Evolutionary conservation across 2,797 vertebrate species (phyloP).

Genomic region (Sylvia borin): DNA sequence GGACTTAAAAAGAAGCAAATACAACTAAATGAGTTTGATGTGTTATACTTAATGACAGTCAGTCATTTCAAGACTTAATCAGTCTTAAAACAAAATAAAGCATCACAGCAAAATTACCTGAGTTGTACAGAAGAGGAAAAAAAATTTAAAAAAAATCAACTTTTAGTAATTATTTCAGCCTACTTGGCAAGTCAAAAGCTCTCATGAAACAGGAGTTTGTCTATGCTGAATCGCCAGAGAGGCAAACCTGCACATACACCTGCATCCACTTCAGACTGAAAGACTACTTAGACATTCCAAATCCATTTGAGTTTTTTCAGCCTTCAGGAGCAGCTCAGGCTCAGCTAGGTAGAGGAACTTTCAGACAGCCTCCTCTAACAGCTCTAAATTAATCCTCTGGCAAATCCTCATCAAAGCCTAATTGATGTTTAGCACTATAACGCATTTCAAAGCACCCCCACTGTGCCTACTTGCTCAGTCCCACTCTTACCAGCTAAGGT

Average conservation of each 20-base stretch:
- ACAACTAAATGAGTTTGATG: not conserved
- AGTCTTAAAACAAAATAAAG: not conserved
- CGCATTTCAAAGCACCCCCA: not conserved
- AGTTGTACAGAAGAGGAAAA: not conserved
- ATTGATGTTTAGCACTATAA: not conserved
- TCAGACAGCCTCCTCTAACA: not conserved
- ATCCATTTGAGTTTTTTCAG: not conserved
- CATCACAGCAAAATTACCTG: not conserved
- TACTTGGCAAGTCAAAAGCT: not conserved
- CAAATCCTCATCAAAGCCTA: not conserved
- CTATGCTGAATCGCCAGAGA: not conserved
- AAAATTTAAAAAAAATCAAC: not conserved
- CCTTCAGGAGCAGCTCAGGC: not conserved
- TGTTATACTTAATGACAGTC: not conserved
- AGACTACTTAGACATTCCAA: not conserved
- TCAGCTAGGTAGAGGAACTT: not conserved
- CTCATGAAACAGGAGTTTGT: not conserved
- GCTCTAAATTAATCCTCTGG: not conserved
- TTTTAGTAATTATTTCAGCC: not conserved
- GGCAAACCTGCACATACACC: not conserved
- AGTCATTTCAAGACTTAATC: not conserved
- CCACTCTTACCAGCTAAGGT: not conserved
- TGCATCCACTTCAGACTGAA: not conserved
- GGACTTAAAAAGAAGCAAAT: slow-evolving; percentile 1
- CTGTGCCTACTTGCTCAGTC: not conserved